Evolutionary conservation across 1,140 invertebrate species (phyloP).

Genomic region (Heliconius hermathena): DNA sequence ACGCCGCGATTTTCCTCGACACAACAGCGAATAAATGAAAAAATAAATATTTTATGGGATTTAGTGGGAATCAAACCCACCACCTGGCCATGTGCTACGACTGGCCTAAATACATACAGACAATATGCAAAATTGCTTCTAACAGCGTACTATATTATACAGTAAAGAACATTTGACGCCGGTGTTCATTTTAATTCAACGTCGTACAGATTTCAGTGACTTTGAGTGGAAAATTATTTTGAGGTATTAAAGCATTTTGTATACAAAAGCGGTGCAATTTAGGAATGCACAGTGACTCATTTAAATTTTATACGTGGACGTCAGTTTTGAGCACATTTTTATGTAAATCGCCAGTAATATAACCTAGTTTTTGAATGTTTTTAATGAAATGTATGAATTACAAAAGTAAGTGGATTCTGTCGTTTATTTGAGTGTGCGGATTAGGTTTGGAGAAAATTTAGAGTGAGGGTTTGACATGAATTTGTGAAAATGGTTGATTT

Average conservation of each 20-base stretch:
- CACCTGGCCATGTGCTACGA: too few relatives aligned
- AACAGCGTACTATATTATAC: not conserved
- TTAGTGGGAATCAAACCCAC: not conserved
- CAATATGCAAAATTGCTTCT: not conserved
- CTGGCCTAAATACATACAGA: not conserved
- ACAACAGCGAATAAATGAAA: not conserved
- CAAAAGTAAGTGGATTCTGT: not conserved
- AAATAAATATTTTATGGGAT: not conserved
- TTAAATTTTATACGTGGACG: conserved; percentile 19
- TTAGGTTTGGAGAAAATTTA: not conserved
- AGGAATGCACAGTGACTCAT: conserved; percentile 16
- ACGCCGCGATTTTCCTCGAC: not conserved
- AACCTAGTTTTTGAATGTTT: conserved; percentile 12
- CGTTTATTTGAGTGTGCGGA: not conserved
- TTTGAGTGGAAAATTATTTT: conserved; percentile 14
- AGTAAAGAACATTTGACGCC: not conserved
- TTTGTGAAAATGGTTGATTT: too few relatives aligned
- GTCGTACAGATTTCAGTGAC: conserved; percentile 6
- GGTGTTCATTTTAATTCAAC: conserved; percentile 13
- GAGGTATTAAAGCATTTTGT: conserved; percentile 15
- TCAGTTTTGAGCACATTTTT: conserved; percentile 5
- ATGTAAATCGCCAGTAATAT: conserved; percentile 8
- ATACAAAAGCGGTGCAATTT: conserved; percentile 17
- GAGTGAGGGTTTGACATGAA: not conserved
- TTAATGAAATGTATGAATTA: not conserved